Conservation (phyloP, 2,113 vertebrate genomes). For the Sebastes fasciatus region DNA sequence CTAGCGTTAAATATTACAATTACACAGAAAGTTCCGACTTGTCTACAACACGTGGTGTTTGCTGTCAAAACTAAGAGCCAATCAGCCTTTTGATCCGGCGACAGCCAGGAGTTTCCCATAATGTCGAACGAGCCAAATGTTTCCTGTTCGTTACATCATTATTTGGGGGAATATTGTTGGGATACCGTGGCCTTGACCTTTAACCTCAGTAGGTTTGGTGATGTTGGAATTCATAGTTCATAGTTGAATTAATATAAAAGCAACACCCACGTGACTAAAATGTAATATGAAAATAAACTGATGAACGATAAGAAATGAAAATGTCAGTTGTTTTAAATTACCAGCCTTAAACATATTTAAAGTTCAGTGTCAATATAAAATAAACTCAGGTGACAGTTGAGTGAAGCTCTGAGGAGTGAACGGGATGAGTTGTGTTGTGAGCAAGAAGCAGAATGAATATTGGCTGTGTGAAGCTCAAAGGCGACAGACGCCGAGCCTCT, state of each 20-base stretch:
- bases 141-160: background rate
- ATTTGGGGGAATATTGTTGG: background rate
- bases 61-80: too few relatives aligned
- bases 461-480: slow-evolving; percentile 56
- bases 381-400: background rate
- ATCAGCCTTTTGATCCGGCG: too few relatives aligned
- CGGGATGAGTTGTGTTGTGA: background rate
- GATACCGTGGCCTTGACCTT: background rate
- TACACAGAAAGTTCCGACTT: too few relatives aligned
- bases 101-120: too few relatives aligned
- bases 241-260: background rate
- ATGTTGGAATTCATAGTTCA: background rate
- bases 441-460: slow-evolving; percentile 25
- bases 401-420: background rate
- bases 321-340: background rate
- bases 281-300: background rate
- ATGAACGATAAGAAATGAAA: background rate
- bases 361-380: background rate
- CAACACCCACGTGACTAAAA: background rate
- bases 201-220: background rate
- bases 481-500: slow-evolving; percentile 62
- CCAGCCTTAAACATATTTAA: background rate
- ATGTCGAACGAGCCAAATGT: too few relatives aligned
- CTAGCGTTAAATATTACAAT: too few relatives aligned
- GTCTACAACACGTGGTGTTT: too few relatives aligned